Conservation (phyloP, 2,797 vertebrate species). For the Agapornis canus region DNA sequence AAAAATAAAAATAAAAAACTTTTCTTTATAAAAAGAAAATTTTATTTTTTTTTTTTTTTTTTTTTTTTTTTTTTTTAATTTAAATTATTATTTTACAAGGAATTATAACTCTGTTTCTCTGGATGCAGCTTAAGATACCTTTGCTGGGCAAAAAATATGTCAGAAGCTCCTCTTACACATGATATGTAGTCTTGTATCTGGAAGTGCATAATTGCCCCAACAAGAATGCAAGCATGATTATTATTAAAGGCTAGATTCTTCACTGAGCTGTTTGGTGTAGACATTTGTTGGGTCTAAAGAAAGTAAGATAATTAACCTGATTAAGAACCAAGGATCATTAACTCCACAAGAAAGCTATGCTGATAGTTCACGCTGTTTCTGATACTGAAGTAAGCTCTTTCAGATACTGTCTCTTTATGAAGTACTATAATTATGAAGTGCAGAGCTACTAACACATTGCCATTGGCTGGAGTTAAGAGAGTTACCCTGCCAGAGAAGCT, state of each 20-base stretch:
- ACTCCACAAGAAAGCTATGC: background rate
- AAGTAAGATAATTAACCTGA: background rate
- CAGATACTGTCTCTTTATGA: background rate
- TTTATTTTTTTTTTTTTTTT: background rate
- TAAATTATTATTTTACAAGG: background rate
- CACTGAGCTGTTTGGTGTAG: background rate
- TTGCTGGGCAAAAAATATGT: background rate
- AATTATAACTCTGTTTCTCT: background rate
- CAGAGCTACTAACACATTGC: background rate
- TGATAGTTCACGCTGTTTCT: background rate
- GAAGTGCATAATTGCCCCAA: background rate
- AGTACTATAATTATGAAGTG: background rate
- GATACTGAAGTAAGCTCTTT: background rate
- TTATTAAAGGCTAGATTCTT: background rate
- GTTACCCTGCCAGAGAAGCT: background rate
- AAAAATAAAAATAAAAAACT: background rate
- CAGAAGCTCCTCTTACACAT: background rate
- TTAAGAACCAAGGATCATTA: background rate
- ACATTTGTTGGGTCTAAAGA: background rate
- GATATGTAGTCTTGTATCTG: background rate
- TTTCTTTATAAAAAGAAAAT: background rate
- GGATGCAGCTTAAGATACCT: background rate
- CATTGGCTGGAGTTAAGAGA: background rate
- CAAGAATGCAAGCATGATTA: background rate
- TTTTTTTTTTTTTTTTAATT: background rate